Conservation (phyloP, 2,888 invertebrate genomes). For the Epinotia demarniana region DNA sequence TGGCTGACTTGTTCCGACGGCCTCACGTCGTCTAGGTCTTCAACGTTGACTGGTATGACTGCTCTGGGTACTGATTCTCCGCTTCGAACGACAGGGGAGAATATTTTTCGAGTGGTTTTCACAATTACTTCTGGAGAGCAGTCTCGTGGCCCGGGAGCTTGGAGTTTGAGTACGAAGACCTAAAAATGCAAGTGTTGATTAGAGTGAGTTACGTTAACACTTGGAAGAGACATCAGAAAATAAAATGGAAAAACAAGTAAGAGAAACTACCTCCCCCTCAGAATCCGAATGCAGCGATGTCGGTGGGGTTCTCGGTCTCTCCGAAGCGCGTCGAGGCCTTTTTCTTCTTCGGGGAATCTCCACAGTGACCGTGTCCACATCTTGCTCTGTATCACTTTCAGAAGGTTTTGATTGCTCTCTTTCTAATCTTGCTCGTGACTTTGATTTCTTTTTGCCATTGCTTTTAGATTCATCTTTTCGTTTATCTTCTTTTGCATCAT, state of each 20-base stretch:
- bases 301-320: conserved; percentile 77
- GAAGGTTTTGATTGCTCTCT: conserved; percentile 81
- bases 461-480: conserved; percentile 70
- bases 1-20: conserved; percentile 56
- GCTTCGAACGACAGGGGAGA: conserved; percentile 87
- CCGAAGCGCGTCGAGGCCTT: conserved; percentile 73
- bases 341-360: conserved; percentile 80
- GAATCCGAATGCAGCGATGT: conserved; percentile 77
- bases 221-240: background rate
- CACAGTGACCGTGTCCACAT: conserved; percentile 80
- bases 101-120: conserved; percentile 92
- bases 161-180: conserved; percentile 77
- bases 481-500: conserved; percentile 69
- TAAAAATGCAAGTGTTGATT: conserved; percentile 45
- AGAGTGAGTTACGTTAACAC: too few relatives aligned
- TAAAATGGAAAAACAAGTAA: conserved; percentile 4
- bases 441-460: conserved; percentile 78
- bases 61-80: conserved; percentile 82
- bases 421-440: conserved; percentile 78
- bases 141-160: conserved; percentile 71
- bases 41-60: conserved; percentile 77
- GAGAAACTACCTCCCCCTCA: conserved; percentile 72
- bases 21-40: conserved; percentile 73
- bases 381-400: conserved; percentile 78
- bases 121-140: conserved; percentile 88